Base-by-base conservation (phyloP, 2,888 invertebrate species). In the Erpobdella octoculata region DNA sequence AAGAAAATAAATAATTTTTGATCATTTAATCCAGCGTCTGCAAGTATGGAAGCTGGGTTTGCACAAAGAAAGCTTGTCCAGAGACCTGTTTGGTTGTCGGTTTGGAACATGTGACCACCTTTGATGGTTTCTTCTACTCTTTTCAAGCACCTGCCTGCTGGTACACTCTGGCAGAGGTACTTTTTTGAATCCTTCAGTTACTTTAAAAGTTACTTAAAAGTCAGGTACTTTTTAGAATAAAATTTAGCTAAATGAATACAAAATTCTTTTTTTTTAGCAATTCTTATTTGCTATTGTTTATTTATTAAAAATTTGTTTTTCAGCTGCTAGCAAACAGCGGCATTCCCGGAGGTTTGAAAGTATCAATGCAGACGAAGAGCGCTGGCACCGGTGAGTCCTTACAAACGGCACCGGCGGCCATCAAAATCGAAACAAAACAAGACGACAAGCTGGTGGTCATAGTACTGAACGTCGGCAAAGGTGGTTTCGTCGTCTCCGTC, bases 41-140 rank as follows among this genome's bases (percentile, higher is more conserved):
- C 71, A 69, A 67, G 9, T 72, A 72, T 59, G 79, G 80, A 6
- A 73, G 76, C 66, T 81, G 80, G 80, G 35, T 74, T 9, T 81
- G 81, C 68, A 76, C 78, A 2, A 74, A 79, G 35, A 76, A 79
- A 38, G 73, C 74, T 38, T 80, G 80, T 66, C 76, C 79, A 0
- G 73, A 78, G 31, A 76, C 76, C 6, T 81, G 80, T 72, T 75
- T 73, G 28, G 72, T 79, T 25, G 71, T 78, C 59, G 79, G 78
- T 12, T 67, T 77, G 66, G 76, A 78, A 18, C 79, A 80, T 62
- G 71, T 79, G 36, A 75, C 73, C 21, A 80, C 80, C 2, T 81
- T 80, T 70, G 80, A 81, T 71, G 79, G 80, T n/a, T 71, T 77
- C 6, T 68, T 74, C 35, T 79, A 78, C 72, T 77, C 77, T n/a